Percentiles rank a stretch among this genome's conserved stretches.
Evolutionary conservation across 1,140 invertebrate species (phyloP).

Genomic region (Bombus confusus): DNA sequence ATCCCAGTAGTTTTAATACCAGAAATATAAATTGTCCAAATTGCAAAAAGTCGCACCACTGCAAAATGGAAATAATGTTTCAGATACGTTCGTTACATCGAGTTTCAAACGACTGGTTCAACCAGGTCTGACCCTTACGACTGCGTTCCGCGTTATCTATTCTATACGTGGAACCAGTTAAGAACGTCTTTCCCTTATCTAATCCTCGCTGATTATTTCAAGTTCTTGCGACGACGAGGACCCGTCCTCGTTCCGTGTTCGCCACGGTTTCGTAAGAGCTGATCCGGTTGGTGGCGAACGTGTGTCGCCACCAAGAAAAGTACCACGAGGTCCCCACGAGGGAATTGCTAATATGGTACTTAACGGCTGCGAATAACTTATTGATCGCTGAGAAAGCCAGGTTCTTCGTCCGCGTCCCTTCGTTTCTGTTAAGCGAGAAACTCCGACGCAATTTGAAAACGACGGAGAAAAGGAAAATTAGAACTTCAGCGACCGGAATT

Average conservation of each 20-base stretch:
- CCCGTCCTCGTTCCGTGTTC: too few species aligned
- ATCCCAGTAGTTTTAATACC: too few species aligned
- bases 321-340: not conserved
- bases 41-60: not conserved
- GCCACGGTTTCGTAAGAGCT: not conserved
- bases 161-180: not conserved
- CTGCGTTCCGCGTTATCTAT: not conserved
- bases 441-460: not conserved
- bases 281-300: not conserved
- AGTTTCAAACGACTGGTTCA: not conserved
- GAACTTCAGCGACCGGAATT: not conserved
- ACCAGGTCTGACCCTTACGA: not conserved
- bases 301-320: conserved; percentile 3
- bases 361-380: conserved; percentile 23
- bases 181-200: not conserved
- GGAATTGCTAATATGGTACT: conserved; percentile 40
- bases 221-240: not conserved
- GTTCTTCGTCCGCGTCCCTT: not conserved
- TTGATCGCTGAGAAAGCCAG: conserved; percentile 8
- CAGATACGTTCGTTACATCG: not conserved
- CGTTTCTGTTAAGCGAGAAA: not conserved
- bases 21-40: too few species aligned
- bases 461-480: not conserved
- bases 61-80: not conserved
- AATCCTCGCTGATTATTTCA: conserved; percentile 1